Evolutionary conservation across 2,888 invertebrate species (phyloP).

Genomic region (Morpho helenor): DNA sequence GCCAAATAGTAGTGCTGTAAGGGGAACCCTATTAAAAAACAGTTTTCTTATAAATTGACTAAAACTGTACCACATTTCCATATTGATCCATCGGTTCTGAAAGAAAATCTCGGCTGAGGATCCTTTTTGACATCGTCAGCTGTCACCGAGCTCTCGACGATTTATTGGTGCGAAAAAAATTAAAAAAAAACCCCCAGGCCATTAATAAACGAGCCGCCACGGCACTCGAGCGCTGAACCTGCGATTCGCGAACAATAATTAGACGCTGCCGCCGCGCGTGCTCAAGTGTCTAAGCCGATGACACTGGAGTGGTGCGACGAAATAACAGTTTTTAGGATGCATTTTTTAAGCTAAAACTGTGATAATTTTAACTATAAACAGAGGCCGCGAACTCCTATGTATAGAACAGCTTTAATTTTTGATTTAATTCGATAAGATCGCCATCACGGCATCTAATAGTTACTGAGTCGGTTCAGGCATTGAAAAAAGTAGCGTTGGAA

Average conservation of each 20-base stretch:
- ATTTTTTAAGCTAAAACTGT: not conserved
- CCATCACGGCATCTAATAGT: no score
- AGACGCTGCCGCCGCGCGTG: constrained; percentile 10
- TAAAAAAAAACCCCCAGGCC: constrained; percentile 1
- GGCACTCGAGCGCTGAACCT: constrained; percentile 1
- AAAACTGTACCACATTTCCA: no score
- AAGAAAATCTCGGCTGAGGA: constrained; percentile 4
- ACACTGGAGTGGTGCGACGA: not conserved
- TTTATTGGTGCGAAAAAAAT: constrained; percentile 5
- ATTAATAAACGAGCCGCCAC: constrained; percentile 8
- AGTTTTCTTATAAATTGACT: no score
- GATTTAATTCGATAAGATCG: no score
- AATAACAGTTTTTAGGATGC: constrained; percentile 3
- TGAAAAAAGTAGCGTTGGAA: no score
- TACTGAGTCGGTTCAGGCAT: no score
- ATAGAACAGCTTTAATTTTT: no score
- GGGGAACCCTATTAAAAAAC: no score
- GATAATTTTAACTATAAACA: not conserved
- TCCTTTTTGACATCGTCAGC: constrained; percentile 7
- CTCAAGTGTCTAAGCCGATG: constrained; percentile 7
- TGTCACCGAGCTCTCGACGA: constrained; percentile 21
- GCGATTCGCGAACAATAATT: constrained; percentile 10
- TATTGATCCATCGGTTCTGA: no score
- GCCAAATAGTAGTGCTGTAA: no score
- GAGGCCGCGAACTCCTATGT: no score